phyloP scores from a whole-genome alignment of 1,140 invertebrate species.

The Cecropterus lyciades region DNA sequence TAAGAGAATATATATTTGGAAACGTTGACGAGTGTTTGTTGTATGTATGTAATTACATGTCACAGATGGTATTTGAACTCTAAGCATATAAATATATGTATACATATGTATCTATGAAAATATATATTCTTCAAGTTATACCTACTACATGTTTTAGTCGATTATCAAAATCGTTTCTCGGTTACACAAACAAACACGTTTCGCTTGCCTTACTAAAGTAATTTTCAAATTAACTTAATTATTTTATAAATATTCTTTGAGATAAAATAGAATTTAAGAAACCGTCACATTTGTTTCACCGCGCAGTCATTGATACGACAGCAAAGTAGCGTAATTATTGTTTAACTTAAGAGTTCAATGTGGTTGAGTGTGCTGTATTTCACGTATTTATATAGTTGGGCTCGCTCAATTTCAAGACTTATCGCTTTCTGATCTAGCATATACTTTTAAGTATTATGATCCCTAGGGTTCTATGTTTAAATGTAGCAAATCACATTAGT shows the following conservation, averaged over 20 bases:
- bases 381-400: constrained; percentile 72
- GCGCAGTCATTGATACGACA: constrained; percentile 34
- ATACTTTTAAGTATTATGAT: constrained; percentile 76
- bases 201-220: constrained; percentile 63
- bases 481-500: constrained; percentile 77
- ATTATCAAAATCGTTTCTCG: constrained; percentile 59
- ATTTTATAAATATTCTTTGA: constrained; percentile 25
- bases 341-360: constrained; percentile 54
- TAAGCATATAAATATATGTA: constrained; percentile 64
- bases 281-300: constrained; percentile 23
- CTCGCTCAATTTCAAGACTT: constrained; percentile 83
- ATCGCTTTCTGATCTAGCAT: constrained; percentile 76
- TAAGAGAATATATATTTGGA: constrained; percentile 83
- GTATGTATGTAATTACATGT: constrained; percentile 79
- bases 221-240: constrained; percentile 28
- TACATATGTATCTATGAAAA: constrained; percentile 54
- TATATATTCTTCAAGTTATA: constrained; percentile 72
- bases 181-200: constrained; percentile 75
- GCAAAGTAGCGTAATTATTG: constrained; percentile 28
- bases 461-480: constrained; percentile 72
- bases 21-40: constrained; percentile 80
- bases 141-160: constrained; percentile 70
- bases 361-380: constrained; percentile 72
- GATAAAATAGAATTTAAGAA: constrained; percentile 30
- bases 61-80: constrained; percentile 76